Percentiles rank a stretch among this genome's conserved stretches.
Conservation (phyloP, 2,113 vertebrate genomes). For the Pangasianodon gigas region DNA sequence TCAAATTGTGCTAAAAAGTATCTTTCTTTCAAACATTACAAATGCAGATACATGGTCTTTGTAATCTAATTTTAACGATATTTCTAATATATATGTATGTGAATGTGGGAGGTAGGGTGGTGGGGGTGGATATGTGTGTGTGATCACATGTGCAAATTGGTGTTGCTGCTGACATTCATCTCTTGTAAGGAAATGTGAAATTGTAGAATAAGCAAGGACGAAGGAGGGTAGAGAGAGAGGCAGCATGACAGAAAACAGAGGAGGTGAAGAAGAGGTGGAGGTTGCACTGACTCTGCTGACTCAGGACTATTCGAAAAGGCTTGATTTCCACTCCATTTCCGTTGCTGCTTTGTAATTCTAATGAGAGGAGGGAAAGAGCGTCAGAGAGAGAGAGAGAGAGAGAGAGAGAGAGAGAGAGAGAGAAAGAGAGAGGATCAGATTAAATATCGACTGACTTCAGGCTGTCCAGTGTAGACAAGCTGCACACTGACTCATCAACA, state of each 20-base stretch:
- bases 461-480: conserved; percentile 49
- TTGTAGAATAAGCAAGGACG: conserved; percentile 2
- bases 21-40: neutral
- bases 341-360: conserved; percentile 62
- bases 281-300: conserved; percentile 52
- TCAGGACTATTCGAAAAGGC: conserved; percentile 57
- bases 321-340: conserved; percentile 63
- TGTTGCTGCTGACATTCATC: conserved; percentile 11
- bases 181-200: conserved; percentile 15
- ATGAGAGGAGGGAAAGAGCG: conserved; percentile 49
- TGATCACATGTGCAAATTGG: neutral
- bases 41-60: neutral
- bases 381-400: conserved; percentile 37
- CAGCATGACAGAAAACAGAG: conserved; percentile 8
- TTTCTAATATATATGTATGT: conserved; percentile 13
- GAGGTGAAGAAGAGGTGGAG: conserved; percentile 33
- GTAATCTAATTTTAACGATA: neutral
- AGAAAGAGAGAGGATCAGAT: conserved; percentile 53
- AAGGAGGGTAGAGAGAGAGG: neutral
- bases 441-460: conserved; percentile 63
- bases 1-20: neutral
- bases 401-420: conserved; percentile 31
- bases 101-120: neutral
- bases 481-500: conserved; percentile 55
- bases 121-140: neutral